These are phyloP conservation scores for Pollicipes pollicipes DNA, from an alignment of 1,140 invertebrate species.

Conservation along the genomic window DNA sequence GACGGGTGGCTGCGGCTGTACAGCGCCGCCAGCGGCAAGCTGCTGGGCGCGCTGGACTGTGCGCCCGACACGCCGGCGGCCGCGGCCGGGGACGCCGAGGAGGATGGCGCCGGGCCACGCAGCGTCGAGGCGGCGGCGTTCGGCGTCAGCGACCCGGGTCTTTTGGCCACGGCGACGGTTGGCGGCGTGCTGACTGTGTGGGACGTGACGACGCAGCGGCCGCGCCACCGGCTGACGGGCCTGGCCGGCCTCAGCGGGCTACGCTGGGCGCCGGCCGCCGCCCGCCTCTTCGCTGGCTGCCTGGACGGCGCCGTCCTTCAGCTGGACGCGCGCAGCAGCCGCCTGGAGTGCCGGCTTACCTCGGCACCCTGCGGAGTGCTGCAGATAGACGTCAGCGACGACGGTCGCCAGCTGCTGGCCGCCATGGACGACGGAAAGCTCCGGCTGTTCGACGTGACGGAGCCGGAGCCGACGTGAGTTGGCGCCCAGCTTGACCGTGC, in stretches of 20 bases:
- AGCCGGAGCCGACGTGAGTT: too few relatives aligned
- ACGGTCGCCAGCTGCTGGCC: neutral
- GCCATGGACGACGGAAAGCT: slow-evolving; percentile 1
- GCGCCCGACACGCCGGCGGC: too few relatives aligned
- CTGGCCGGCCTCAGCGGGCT: neutral
- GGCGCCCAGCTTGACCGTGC: too few relatives aligned
- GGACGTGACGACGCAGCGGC: neutral
- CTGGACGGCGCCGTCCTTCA: neutral
- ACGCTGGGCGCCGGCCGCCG: neutral
- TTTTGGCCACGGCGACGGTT: neutral
- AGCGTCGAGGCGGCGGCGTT: neutral
- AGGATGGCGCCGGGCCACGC: neutral
- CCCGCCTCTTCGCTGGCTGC: neutral
- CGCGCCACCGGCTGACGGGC: neutral
- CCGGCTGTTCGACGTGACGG: neutral
- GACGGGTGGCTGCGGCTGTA: neutral
- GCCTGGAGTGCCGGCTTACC: neutral
- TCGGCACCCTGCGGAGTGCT: neutral
- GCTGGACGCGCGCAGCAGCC: neutral
- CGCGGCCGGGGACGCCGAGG: neutral
- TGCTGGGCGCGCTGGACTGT: neutral
- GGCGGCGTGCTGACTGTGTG: neutral
- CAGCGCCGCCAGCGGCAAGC: neutral
- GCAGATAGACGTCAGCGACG: neutral
- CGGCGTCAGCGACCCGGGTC: neutral